A percentile compares a stretch with the other conserved stretches of the same genome.
Conservation (phyloP, 1,140 invertebrate species). For the Neotoxoptera formosana region DNA sequence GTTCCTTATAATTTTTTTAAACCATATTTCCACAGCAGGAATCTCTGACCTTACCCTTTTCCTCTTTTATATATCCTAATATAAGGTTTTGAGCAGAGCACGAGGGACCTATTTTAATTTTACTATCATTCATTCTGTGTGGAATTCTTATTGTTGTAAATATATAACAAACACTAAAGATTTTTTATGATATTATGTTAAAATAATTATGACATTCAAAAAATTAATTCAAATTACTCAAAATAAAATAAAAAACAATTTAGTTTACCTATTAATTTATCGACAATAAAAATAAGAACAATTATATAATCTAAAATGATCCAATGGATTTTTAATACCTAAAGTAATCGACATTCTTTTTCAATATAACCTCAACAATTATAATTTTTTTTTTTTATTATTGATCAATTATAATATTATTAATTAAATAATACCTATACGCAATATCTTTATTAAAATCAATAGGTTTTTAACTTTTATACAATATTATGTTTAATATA, state of each 20-base stretch:
- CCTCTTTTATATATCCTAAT: constrained; percentile 10
- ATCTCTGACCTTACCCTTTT: constrained; percentile 23
- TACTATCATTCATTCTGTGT: neutral
- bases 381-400: no score
- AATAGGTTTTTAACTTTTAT: neutral
- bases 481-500: neutral
- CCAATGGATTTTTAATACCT: no score
- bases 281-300: neutral
- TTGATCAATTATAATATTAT: no score
- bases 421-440: no score
- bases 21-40: constrained; percentile 47
- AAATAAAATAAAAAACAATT: neutral
- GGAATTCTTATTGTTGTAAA: neutral
- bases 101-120: neutral
- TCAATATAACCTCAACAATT: no score
- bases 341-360: no score
- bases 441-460: no score
- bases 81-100: neutral
- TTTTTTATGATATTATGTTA: neutral
- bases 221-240: neutral
- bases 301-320: neutral
- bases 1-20: constrained; percentile 42
- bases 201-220: neutral
- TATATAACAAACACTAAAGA: neutral
- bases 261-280: neutral